Evolutionary conservation across 2,888 invertebrate species (phyloP), one percentile per base, ranked within the genome.

Genomic region (Harpalus rubripes): DNA sequence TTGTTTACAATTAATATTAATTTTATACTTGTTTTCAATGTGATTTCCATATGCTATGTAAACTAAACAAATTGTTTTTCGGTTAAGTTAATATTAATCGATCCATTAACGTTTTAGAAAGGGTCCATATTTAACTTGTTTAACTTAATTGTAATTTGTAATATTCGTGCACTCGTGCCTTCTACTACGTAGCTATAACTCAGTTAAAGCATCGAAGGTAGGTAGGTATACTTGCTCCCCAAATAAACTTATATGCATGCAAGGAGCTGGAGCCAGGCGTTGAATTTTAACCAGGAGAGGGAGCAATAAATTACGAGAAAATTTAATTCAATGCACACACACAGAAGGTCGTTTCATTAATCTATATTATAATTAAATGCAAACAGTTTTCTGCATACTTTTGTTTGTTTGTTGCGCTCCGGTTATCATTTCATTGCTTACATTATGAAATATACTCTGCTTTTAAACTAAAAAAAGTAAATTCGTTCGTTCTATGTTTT

Each of bases 81-180:
- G n/a, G 32, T 32, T 6, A 32, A 32, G 32, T 32, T 32, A 63
- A 63, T 63, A 63, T 63, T 63, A 63, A 63, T 26, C 63, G 63
- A 63, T 12, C 63, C 63, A 63, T 63, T 63, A 63, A 12, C 63
- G 26, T 63, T 63, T 63, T 63, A 26, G 63, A 10, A 18, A 16
- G 63, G 63, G 26, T 63, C 63, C 26, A 63, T 22, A 63, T 22
- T 63, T 63, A 63, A 63, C 63, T 63, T 63, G 22, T 63, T 22
- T 26, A 63, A 63, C 63, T 22, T 22, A 63, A 59, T 59, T 59
- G 16, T 59, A 59, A 63, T 63, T 63, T 63, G 18, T 63, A 63
- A 63, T 63, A 2, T 26, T 22, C 5, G 8, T 22, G 22, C 10
- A 2, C 63, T 22, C 5, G 8, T 22, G 22, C 10, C 18, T 10